phyloP scores from a whole-genome alignment of 2,113 vertebrate species.

The Psilopogon haemacephalus region DNA sequence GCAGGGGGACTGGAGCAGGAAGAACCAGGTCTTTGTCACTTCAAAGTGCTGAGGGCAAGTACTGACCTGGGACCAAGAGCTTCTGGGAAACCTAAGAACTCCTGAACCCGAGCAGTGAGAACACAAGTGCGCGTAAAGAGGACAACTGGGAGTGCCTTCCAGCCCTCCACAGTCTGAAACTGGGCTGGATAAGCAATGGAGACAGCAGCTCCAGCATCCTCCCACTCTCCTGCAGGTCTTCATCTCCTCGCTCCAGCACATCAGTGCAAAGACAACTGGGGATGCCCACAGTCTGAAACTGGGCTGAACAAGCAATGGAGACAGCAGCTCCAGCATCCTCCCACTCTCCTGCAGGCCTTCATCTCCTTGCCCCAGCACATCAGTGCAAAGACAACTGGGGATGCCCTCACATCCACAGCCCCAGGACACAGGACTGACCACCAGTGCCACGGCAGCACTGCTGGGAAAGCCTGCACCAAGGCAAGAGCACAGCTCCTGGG shows the following conservation, averaged over 20 bases:
- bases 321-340: not conserved
- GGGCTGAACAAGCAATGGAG: not conserved
- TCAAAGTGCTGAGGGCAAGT: not conserved
- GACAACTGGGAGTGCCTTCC: not conserved
- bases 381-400: not conserved
- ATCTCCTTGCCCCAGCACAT: not conserved
- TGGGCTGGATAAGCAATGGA: not conserved
- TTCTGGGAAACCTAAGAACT: not conserved
- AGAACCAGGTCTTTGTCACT: not conserved
- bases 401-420: not conserved
- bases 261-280: not conserved
- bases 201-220: not conserved
- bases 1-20: accelerated
- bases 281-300: not conserved
- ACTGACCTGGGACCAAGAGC: not conserved
- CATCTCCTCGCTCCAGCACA: not conserved
- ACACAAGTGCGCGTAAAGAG: accelerated
- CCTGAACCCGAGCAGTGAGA: not conserved
- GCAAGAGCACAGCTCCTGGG: not conserved
- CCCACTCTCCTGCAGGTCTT: not conserved
- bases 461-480: not conserved
- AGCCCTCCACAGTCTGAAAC: not conserved
- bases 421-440: not conserved
- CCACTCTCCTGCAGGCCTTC: not conserved
- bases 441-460: accelerated